phyloP scores from a whole-genome alignment of 2,113 vertebrate genomes.

The Brachypodius melanocephalos region DNA sequence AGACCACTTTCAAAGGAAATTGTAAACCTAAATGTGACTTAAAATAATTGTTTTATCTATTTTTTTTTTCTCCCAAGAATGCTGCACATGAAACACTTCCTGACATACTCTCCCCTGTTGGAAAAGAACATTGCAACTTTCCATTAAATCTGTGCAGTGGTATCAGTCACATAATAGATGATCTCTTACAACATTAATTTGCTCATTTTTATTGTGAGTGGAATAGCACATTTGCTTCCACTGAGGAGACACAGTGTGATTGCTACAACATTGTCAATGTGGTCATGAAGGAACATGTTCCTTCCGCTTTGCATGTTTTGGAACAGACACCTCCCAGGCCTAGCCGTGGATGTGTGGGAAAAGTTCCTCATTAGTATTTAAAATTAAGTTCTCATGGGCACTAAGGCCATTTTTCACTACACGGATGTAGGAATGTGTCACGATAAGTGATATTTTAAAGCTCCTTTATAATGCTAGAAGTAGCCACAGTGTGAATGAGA shows the following conservation, averaged over 20 bases:
- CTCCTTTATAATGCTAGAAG: background rate
- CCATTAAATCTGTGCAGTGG: background rate
- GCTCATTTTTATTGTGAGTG: background rate
- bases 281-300: background rate
- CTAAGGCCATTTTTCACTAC: background rate
- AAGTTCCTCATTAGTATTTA: background rate
- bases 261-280: background rate
- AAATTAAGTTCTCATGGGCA: background rate
- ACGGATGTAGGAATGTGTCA: background rate
- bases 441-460: background rate
- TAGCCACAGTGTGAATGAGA: background rate
- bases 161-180: background rate
- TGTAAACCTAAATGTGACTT: background rate
- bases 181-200: background rate
- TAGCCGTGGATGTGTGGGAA: background rate
- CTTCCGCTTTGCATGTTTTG: background rate
- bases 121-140: background rate
- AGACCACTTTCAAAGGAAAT: background rate
- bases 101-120: background rate
- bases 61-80: background rate
- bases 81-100: background rate
- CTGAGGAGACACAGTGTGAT: background rate
- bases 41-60: background rate
- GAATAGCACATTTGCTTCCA: background rate
- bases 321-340: background rate